Base-by-base conservation (phyloP, 2,888 invertebrate species). In the Chironomus tentans region DNA sequence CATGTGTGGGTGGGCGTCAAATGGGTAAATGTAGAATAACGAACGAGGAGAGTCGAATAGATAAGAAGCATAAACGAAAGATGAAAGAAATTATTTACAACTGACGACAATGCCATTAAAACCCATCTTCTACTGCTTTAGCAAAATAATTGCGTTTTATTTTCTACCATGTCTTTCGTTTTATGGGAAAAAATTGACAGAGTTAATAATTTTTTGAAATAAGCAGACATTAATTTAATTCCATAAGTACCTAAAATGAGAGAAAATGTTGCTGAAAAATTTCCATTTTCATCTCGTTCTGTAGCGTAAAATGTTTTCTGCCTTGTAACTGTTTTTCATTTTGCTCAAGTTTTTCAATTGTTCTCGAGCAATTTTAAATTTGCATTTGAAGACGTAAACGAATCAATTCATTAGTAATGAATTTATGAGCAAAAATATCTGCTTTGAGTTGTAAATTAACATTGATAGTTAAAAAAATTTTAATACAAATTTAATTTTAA, bases 31-130 rank as follows among this genome's bases (percentile, higher is more conserved):
- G 56, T n/a, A 56, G 15, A 38, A 15, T 56, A 56, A 18, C 56
- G 56, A 56, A 56, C 7, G 56, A 56, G 56, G 21, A 65, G 65
- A 21, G 56, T 15, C n/a, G 22, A 65, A 65, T 65, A 21, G 12
- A 24, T 24, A 65, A 65, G 24, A 13, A 65, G 21, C 62, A 21
- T 18, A 62, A 21, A 62, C 62, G 47, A 74, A 68, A 74, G 65
- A 74, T 74, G 62, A 74, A 68, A 74, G 74, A 74, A 74, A 74
- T 74, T 74, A 74, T 74, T 74, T 74, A 74, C 74, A 74, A 74
- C 74, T 74, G 74, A 65, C 68, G 74, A 74, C 74, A 68, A 46
- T 38, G 68, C 62, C 48, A 74, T 74, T 74, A 74, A 74, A 74
- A 72, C 61, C 71, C 62, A 62, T 72, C 72, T 50, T 15, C 56